phyloP scores from a whole-genome alignment of 2,113 vertebrate species.

The Anguilla rostrata region DNA sequence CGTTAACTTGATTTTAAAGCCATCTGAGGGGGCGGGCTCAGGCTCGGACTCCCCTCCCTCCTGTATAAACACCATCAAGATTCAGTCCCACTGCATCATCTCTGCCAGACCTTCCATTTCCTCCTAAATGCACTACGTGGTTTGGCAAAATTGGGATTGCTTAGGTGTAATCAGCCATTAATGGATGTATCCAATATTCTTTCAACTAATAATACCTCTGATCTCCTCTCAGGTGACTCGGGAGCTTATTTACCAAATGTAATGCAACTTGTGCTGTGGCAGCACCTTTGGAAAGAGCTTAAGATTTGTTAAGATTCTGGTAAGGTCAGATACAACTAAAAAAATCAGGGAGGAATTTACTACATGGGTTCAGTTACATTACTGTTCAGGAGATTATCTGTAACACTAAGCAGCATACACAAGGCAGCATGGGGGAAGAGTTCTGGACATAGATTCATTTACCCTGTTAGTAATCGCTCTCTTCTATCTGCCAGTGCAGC shows the following conservation, averaged over 20 bases:
- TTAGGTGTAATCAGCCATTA: neutral
- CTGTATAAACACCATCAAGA: neutral
- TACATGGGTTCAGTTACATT: neutral
- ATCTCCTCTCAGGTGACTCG: neutral
- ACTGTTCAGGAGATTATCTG: neutral
- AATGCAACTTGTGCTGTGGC: too few species aligned
- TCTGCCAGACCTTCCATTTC: neutral
- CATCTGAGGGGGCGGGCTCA: neutral
- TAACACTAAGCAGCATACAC: neutral
- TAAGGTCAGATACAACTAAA: neutral
- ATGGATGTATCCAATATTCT: neutral
- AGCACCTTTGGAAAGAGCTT: neutral
- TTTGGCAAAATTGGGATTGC: neutral
- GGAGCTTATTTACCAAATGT: neutral
- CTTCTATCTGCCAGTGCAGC: neutral
- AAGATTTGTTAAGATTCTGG: neutral
- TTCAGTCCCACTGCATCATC: neutral
- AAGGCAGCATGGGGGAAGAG: too few species aligned
- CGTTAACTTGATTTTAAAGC: constrained; percentile 14
- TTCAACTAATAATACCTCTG: too few species aligned
- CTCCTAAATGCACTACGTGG: neutral
- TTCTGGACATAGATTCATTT: neutral
- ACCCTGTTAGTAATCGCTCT: neutral
- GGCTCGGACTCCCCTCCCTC: neutral
- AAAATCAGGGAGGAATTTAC: neutral